Evolutionary conservation across 2,797 vertebrate species (phyloP), one percentile per base, ranked within the genome.

Genomic region (Alca torda): DNA sequence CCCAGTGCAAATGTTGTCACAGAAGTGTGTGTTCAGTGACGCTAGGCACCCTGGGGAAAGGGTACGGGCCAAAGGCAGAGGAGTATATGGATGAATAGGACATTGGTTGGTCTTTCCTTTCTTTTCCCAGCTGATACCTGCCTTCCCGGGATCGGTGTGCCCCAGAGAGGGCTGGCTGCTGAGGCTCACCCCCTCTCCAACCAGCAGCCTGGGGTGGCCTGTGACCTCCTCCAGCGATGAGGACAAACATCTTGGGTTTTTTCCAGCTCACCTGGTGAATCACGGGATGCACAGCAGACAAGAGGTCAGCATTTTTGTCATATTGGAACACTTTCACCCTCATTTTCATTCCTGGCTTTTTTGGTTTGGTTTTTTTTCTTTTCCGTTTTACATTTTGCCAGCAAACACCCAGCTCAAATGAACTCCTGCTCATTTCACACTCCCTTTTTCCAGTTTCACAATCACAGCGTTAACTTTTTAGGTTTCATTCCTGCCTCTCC

Each of bases 71-170:
- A 73, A 70, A 89, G 60, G 45, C 63, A 95, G 69, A 50, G 26
- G 30, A 79, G 41, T n/a, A 28, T 1, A 13, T 5, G 41, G 69
- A 43, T 45, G 17, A 10, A 5, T 0, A 41, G 65, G 41, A n/a
- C 19, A 54, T 18, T 26, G 21, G 7, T 17, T 68, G 45, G 46
- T 31, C 46, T 86, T 56, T 21, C 3, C 0, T 16, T 81, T 53
- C 37, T 53, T 89, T 73, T 78, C 64, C 48, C 72, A 93, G 81
- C 37, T 25, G 31, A 39, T 21, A 30, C 17, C 28, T 89, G 33
- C 39, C 8, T 21, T 7, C 33, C 46, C 4, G 3, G 43, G 45
- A 48, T 13, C 7, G 0, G 0, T 1, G 11, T 41, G 50, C 5
- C 45, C 23, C 0, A 25, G 50, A 16, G 25, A 41, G 20, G 41